A percentile compares a stretch with the other conserved stretches of the same genome.
These are phyloP conservation scores for Saccostrea cuccullata DNA, from an alignment of 1,140 invertebrate species.

Conservation along the genomic window DNA sequence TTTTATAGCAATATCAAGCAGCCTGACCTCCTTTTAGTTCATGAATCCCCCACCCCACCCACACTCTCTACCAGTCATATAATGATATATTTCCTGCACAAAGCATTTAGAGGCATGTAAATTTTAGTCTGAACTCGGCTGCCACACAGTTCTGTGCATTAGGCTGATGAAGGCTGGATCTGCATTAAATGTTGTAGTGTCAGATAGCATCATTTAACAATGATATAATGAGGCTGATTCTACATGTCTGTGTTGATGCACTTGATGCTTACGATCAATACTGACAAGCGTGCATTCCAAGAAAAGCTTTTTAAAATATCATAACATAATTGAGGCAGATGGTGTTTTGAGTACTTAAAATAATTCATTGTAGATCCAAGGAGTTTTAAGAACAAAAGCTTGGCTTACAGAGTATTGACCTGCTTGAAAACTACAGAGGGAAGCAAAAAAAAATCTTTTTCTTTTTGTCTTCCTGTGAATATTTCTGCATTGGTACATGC, in stretches of 20 bases:
- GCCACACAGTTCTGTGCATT: background rate
- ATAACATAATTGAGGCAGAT: slow-evolving; percentile 23
- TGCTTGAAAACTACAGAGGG: background rate
- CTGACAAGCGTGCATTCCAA: slow-evolving; percentile 22
- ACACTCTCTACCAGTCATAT: background rate
- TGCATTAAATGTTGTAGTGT: slow-evolving; percentile 3
- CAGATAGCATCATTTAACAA: slow-evolving; percentile 13
- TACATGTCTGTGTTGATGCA: slow-evolving; percentile 22
- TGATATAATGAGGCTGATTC: background rate
- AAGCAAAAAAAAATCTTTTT: background rate
- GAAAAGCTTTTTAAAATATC: slow-evolving; percentile 23
- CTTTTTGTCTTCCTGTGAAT: background rate
- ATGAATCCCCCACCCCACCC: background rate
- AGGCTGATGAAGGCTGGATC: background rate
- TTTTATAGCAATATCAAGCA: too few species aligned
- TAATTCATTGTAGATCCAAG: slow-evolving; percentile 1
- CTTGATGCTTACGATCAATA: slow-evolving; percentile 33
- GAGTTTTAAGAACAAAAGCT: slow-evolving; percentile 7
- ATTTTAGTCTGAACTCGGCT: background rate
- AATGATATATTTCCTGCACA: background rate
- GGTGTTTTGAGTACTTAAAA: slow-evolving; percentile 28
- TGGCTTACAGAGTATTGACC: slow-evolving; percentile 11
- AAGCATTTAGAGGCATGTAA: background rate
- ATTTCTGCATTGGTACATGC: background rate
- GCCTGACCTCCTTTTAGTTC: background rate